Percentiles rank a stretch among this genome's conserved stretches.
Conservation (phyloP, 1,140 invertebrate genomes). For the Medauroidea extradentata region DNA sequence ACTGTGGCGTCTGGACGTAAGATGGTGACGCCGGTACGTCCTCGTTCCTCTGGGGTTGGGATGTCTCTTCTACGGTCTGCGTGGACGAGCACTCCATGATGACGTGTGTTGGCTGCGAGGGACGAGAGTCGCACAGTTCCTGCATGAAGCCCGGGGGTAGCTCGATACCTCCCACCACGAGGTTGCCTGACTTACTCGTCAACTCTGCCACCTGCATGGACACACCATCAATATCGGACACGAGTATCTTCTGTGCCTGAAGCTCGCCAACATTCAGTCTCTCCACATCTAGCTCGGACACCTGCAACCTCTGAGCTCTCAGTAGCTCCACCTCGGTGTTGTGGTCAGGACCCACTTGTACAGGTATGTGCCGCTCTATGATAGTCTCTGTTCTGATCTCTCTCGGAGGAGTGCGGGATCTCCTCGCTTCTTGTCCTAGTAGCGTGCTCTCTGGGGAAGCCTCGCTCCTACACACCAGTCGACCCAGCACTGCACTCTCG, state of each 20-base stretch:
- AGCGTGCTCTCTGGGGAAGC: no score
- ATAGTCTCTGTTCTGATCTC: no score
- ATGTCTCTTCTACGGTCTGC: no score
- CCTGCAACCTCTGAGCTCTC: slow-evolving; percentile 55
- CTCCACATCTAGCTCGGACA: slow-evolving; percentile 70
- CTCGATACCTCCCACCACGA: slow-evolving; percentile 59
- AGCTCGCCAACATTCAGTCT: slow-evolving; percentile 68
- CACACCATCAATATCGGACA: slow-evolving; percentile 71
- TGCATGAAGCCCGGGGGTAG: slow-evolving; percentile 58
- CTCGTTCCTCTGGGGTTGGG: no score
- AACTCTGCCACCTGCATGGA: slow-evolving; percentile 63
- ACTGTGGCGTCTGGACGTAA: no score
- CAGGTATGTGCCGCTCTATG: slow-evolving; percentile 30
- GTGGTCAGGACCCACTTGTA: slow-evolving; percentile 20
- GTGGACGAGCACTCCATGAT: no score
- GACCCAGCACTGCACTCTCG: no score
- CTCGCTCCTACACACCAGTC: no score
- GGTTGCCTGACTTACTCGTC: slow-evolving; percentile 56
- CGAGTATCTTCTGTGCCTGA: slow-evolving; percentile 68
- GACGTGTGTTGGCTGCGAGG: not conserved
- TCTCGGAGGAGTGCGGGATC: not conserved
- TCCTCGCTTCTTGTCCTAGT: no score
- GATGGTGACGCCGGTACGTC: no score
- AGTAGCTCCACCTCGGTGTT: slow-evolving; percentile 32
- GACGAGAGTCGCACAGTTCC: slow-evolving; percentile 41